Conservation (phyloP, 2,113 vertebrate genomes). For the Gopherus flavomarginatus region DNA sequence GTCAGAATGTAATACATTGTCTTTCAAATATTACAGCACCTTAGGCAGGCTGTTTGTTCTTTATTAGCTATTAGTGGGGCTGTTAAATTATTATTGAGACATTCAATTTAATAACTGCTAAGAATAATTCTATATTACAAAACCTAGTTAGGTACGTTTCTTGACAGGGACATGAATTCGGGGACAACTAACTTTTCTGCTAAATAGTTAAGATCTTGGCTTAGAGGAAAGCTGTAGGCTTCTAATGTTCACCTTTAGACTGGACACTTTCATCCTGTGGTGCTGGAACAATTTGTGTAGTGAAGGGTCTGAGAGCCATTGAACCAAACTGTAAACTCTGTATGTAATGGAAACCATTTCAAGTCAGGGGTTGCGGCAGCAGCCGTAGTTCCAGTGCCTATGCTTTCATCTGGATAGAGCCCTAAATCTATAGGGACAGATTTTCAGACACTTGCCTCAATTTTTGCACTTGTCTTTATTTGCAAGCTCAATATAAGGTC, state of each 20-base stretch:
- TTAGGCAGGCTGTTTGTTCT: neutral
- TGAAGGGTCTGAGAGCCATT: too few relatives aligned
- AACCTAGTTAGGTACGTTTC: neutral
- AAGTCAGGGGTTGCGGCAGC: too few relatives aligned
- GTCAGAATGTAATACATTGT: neutral
- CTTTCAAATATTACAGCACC: neutral
- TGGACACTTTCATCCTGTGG: accelerated
- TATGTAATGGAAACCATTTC: too few relatives aligned
- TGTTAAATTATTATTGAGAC: neutral
- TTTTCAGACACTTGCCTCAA: neutral
- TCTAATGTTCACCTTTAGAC: neutral
- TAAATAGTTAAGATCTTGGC: neutral
- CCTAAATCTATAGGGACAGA: neutral
- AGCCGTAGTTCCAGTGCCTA: too few relatives aligned
- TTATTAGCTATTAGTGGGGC: neutral
- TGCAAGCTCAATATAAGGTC: neutral
- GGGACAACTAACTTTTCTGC: neutral
- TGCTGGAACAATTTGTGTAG: too few relatives aligned
- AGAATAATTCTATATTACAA: neutral
- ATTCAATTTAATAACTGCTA: neutral
- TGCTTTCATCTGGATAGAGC: accelerated
- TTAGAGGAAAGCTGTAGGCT: neutral
- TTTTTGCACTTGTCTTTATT: neutral
- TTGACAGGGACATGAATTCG: neutral
- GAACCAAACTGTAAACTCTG: too few relatives aligned